Base-by-base conservation (phyloP, 2,113 vertebrate genomes). In the Heterochromis multidens region DNA sequence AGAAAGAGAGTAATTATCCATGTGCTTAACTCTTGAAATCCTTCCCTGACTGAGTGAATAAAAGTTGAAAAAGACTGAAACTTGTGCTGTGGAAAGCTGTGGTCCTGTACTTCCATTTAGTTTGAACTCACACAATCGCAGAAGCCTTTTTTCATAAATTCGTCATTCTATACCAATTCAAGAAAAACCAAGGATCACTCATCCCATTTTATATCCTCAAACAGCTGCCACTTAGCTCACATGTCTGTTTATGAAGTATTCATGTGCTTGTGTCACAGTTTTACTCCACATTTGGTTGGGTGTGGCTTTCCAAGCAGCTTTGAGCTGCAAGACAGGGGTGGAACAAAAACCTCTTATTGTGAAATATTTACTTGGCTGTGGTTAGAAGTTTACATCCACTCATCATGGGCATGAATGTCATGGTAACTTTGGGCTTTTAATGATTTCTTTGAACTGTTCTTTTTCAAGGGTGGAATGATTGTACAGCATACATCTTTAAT, bases 1-100 rank as follows among this genome's bases (percentile, higher is more conserved):
- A 70, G 78, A 84, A 88, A 78, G 54, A 74, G 81, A 89, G 88
- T 83, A 89, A 88, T 90, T 86, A 87, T 85, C 83, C 62, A 35
- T 11, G 61, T 74, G 85, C 61, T 86, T 80, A 86, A 92, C 61
- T 80, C 84, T 78, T 82, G 29, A 89, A 89, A 86, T 89, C 85
- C 80, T 23, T 25, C 46, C 33, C 46, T 81, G 84, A 84, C 21
- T 60, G 61, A 87, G 84, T 72, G n/a, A 33, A 82, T 82, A 63
- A 81, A 86, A 83, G 43, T 80, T 87, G 77, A n/a, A 63, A 86
- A 40, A 43, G 62, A 63, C 77, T 49, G 8, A 49, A 25, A 7
- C 29, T 33, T 37, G 21, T 40, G 6, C 58, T 6, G 60, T 77
- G 29, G 58, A 74, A 62, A 29, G 23, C 17, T 19, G 5, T 29